phyloP scores from a whole-genome alignment of 2,113 vertebrate genomes.

The Dicentrarchus labrax region DNA sequence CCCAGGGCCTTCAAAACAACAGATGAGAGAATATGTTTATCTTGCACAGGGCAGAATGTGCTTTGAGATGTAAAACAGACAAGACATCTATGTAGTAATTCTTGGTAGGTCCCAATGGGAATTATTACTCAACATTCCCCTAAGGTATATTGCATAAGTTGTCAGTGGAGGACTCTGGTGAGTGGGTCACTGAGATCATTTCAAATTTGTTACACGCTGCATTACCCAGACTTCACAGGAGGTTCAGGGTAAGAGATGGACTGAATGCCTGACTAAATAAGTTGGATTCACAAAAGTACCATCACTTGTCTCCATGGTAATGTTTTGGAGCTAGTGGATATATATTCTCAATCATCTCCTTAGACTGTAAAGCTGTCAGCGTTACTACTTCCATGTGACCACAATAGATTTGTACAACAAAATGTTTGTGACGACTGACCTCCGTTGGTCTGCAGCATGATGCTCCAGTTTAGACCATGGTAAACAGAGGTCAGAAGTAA shows the following conservation, averaged over 20 bases:
- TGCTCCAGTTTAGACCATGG: too few relatives aligned
- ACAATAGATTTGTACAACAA: neutral
- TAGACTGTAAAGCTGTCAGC: neutral
- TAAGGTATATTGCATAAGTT: conserved; percentile 27
- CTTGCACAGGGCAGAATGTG: neutral
- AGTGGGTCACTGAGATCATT: neutral
- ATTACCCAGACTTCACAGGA: neutral
- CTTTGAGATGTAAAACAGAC: conserved; percentile 1
- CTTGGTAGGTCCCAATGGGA: neutral
- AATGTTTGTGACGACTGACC: too few relatives aligned
- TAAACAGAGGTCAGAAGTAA: too few relatives aligned
- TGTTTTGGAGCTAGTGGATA: neutral
- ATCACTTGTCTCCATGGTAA: neutral
- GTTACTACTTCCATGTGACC: neutral
- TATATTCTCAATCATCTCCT: neutral
- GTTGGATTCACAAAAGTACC: neutral
- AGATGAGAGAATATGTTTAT: conserved; percentile 24
- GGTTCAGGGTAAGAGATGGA: neutral
- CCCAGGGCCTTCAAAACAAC: neutral
- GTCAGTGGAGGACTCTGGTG: neutral
- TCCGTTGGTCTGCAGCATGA: neutral
- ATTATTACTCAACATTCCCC: conserved; percentile 37
- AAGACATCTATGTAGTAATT: neutral
- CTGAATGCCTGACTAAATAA: neutral
- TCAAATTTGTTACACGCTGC: conserved; percentile 3